A percentile compares a stretch with the other conserved stretches of the same genome.
phyloP scores from a whole-genome alignment of 2,797 vertebrate genomes.

The Champsocephalus esox region DNA sequence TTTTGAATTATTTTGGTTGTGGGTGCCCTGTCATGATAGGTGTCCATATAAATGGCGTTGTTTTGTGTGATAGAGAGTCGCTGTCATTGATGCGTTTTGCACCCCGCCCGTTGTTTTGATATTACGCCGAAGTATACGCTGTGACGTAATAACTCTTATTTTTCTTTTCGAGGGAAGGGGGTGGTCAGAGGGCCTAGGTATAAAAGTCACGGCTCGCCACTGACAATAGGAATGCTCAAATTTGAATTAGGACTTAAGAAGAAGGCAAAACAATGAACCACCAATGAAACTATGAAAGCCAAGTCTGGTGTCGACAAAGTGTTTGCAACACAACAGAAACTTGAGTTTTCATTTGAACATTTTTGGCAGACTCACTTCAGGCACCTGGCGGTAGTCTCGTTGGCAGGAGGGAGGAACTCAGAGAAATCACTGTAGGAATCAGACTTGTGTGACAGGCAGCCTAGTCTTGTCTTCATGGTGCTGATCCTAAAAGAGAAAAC shows the following conservation, averaged over 20 bases:
- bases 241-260: background rate
- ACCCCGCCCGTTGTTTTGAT: no score
- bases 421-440: conserved; percentile 97
- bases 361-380: conserved; percentile 79
- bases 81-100: no score
- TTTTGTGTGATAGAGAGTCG: no score
- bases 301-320: background rate
- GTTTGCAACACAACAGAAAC: conserved; percentile 23
- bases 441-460: conserved; percentile 96
- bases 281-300: background rate
- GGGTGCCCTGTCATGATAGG: no score
- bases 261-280: background rate
- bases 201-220: no score
- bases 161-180: no score
- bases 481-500: conserved; percentile 82
- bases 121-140: no score
- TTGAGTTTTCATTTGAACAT: background rate
- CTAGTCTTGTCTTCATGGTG: conserved; percentile 97
- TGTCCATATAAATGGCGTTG: no score
- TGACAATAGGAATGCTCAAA: background rate
- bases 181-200: no score
- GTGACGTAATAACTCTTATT: no score
- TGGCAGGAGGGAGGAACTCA: conserved; percentile 89
- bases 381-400: conserved; percentile 81
- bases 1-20: no score